Conservation (phyloP, 1,140 invertebrate genomes). For the Forficula auricularia region DNA sequence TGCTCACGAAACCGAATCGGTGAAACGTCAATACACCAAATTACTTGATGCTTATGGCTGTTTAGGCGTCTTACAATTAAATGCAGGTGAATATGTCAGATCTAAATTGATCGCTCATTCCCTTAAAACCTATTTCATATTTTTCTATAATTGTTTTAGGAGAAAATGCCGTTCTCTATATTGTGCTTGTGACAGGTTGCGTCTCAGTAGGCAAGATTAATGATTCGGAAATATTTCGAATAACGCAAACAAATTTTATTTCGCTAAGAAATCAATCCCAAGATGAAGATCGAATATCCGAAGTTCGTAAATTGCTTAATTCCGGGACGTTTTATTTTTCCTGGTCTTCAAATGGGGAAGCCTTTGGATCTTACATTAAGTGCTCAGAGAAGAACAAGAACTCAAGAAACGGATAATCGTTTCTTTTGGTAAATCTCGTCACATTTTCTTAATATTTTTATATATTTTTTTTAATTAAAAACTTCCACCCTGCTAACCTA, state of each 20-base stretch:
- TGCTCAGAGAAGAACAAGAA: slow-evolving; percentile 67
- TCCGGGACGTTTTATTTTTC: slow-evolving; percentile 96
- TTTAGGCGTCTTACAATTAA: slow-evolving; percentile 72
- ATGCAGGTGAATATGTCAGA: slow-evolving; percentile 44
- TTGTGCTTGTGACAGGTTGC: slow-evolving; percentile 86
- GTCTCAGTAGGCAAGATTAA: slow-evolving; percentile 86
- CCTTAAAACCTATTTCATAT: not conserved
- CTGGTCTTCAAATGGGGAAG: slow-evolving; percentile 39
- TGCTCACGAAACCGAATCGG: slow-evolving; percentile 64
- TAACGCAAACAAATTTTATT: slow-evolving; percentile 79
- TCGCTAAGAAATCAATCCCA: slow-evolving; percentile 64
- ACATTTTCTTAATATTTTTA: slow-evolving; percentile 1
- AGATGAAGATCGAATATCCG: slow-evolving; percentile 61
- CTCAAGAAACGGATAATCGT: slow-evolving; percentile 69
- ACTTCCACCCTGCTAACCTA: too few species aligned
- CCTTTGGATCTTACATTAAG: slow-evolving; percentile 81
- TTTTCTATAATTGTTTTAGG: slow-evolving; percentile 30
- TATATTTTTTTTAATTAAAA: not conserved
- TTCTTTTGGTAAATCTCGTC: slow-evolving; percentile 66
- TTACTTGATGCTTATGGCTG: slow-evolving; percentile 84
- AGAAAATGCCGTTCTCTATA: slow-evolving; percentile 62
- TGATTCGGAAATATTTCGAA: slow-evolving; percentile 82
- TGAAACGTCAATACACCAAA: slow-evolving; percentile 74
- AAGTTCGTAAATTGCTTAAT: slow-evolving; percentile 77
- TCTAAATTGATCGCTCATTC: slow-evolving; percentile 8